A percentile compares a stretch with the other conserved stretches of the same genome.
Conservation (phyloP, 2,797 vertebrate species). For the Falco rusticolus region DNA sequence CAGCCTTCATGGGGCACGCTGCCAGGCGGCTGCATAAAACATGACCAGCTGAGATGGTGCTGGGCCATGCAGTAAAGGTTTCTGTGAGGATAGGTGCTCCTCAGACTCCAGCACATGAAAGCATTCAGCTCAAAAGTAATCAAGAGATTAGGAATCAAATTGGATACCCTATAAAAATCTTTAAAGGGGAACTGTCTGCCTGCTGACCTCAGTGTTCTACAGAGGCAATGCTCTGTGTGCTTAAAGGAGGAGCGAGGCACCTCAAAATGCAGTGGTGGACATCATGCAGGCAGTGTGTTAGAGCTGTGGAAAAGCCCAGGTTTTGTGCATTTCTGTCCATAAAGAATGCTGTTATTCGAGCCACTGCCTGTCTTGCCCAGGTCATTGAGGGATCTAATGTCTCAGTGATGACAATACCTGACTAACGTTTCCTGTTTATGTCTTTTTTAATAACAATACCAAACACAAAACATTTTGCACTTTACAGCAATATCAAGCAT, state of each 20-base stretch:
- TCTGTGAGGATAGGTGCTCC: not conserved
- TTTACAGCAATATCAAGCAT: conserved; percentile 39
- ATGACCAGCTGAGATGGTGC: accelerated
- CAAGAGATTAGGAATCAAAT: not conserved
- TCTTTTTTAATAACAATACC: conserved; percentile 43
- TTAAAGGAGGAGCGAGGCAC: not conserved
- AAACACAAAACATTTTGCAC: conserved; percentile 39
- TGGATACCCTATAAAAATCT: not conserved
- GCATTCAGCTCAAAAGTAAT: not conserved
- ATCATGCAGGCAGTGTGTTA: not conserved
- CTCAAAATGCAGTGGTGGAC: not conserved
- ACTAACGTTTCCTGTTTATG: conserved; percentile 63
- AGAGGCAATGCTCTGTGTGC: not conserved
- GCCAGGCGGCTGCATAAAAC: not conserved
- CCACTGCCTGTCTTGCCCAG: not conserved
- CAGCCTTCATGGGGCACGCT: accelerated
- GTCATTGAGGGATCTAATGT: not conserved
- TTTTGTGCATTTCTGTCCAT: not conserved
- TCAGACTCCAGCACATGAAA: not conserved
- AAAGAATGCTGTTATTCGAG: not conserved
- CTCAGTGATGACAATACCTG: conserved; percentile 14
- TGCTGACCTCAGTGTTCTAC: not conserved
- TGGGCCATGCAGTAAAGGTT: accelerated
- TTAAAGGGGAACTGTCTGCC: not conserved
- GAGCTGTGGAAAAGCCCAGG: not conserved